Base-by-base conservation (phyloP, 2,113 vertebrate species). In the Rhinoptilus africanus region DNA sequence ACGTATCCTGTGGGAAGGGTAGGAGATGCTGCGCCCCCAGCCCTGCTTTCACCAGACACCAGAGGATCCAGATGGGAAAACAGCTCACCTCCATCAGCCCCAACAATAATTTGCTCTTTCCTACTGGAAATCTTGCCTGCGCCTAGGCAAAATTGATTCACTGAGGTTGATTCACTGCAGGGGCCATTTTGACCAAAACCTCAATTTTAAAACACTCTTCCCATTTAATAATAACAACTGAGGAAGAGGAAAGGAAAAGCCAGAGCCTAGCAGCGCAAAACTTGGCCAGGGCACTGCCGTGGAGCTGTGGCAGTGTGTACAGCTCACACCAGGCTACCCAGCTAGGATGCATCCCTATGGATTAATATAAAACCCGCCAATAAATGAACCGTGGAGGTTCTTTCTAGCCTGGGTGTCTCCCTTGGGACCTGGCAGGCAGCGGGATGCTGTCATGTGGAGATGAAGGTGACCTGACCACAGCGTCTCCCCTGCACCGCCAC, bases 331-430 rank as follows among this genome's bases (percentile, higher is more conserved):
- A 53, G 56, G 0, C 47, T 63, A n/a, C 28, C 26, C 47, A 59
- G 41, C 5, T 35, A 15, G 16, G 43, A 78, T 20, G 6, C 32
- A 76, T 50, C 45, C 71, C 57, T 62, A 26, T 1, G n/a, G 63
- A 66, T 86, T 60, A 43, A 35, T 45, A 9, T 22, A 85, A 76
- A 56, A 18, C 27, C 47, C n/a, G 35, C 12, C 48, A 47, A 43
- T 62, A 79, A 81, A 85, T 47, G 66, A 47, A 0, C 9, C 2
- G 0, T 14, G 22, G 4, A 18, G 8, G 6, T 73, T 41, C 23
- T 85, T 74, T 72, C 92, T 11, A 63, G 30, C 41, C 39, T 18
- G 26, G 10, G 12, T n/a, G 45, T 45, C 27, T 64, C 27, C 66
- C 18, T 62, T 1, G 3, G 20, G 69, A 67, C 32, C 12, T 16